Evolutionary conservation across 2,888 invertebrate genomes (phyloP).

Genomic region (Parascotia fuliginaria): DNA sequence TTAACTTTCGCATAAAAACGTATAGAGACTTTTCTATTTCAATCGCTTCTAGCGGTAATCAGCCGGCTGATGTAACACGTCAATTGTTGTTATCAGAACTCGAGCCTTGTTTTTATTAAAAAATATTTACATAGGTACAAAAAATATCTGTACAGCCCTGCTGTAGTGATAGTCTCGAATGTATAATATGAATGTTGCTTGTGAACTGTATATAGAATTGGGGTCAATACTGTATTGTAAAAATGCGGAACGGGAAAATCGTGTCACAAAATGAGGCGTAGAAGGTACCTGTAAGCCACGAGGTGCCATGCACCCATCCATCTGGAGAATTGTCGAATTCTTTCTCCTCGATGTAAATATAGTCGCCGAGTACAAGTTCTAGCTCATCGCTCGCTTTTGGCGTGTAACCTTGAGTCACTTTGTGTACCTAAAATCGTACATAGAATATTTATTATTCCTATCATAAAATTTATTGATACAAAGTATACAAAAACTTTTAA

Average conservation of each 20-base stretch:
- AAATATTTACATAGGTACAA: neutral
- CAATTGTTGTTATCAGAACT: neutral
- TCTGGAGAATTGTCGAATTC: constrained; percentile 91
- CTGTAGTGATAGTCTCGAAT: neutral
- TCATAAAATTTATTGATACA: too few species aligned
- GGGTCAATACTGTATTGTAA: constrained; percentile 1
- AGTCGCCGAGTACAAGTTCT: constrained; percentile 94
- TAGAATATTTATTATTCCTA: neutral
- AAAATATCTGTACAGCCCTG: neutral
- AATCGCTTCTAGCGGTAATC: constrained; percentile 4
- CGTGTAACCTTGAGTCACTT: constrained; percentile 91
- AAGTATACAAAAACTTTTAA: too few species aligned
- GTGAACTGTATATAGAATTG: neutral
- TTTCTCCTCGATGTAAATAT: constrained; percentile 92
- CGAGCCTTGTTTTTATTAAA: neutral
- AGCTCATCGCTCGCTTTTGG: constrained; percentile 93
- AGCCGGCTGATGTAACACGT: neutral
- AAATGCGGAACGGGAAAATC: too few species aligned
- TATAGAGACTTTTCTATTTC: constrained; percentile 16
- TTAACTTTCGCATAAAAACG: neutral
- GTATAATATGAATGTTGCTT: neutral
- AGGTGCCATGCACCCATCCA: constrained; percentile 95
- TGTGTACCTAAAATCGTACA: constrained; percentile 85
- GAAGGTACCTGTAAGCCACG: constrained; percentile 90
- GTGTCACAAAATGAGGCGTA: neutral